These are phyloP conservation scores for Theristicus caerulescens DNA, from an alignment of 2,113 vertebrate species.

Conservation along the genomic window DNA sequence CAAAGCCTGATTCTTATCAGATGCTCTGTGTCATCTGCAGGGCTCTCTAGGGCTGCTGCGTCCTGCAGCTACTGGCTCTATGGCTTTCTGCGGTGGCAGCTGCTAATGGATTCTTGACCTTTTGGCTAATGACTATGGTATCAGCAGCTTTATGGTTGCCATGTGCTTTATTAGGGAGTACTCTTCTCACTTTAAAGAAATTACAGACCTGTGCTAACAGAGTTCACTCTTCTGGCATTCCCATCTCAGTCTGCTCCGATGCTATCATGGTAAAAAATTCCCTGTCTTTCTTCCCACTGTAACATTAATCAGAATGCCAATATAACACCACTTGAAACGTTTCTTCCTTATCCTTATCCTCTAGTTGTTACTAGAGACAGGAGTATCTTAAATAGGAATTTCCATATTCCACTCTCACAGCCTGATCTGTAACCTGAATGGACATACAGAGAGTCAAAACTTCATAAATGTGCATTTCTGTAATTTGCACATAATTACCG, in stretches of 20 bases:
- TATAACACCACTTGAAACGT: background rate
- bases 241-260: background rate
- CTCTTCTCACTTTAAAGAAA: background rate
- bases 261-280: background rate
- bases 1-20: conserved; percentile 4
- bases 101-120: background rate
- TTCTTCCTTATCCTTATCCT: background rate
- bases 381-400: background rate
- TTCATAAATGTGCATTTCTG: background rate
- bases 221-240: background rate
- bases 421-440: background rate
- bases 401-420: background rate
- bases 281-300: background rate
- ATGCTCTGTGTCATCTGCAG: background rate
- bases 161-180: background rate
- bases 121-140: background rate
- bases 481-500: background rate
- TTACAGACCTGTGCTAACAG: background rate
- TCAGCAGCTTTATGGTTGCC: background rate
- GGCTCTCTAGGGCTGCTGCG: background rate
- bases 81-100: background rate
- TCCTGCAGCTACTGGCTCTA: background rate
- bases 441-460: background rate
- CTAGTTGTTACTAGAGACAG: background rate
- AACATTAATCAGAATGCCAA: background rate